Evolutionary conservation across 2,113 vertebrate species (phyloP).

Genomic region (Dicrurus megarhynchus): DNA sequence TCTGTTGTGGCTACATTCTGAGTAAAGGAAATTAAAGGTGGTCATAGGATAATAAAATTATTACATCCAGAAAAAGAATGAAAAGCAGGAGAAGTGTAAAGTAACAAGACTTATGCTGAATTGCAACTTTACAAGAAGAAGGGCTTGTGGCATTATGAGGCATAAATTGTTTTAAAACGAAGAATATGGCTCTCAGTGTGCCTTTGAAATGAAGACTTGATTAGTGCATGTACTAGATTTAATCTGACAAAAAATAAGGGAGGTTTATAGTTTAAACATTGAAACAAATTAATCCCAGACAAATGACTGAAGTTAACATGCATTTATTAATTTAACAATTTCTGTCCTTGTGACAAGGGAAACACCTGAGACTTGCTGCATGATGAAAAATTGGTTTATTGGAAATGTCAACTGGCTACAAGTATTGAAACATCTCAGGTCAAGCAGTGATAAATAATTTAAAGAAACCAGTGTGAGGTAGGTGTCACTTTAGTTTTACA

Average conservation of each 20-base stretch:
- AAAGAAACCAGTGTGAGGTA: not conserved
- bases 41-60: not conserved
- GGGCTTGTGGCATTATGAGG: not conserved
- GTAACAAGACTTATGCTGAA: not conserved
- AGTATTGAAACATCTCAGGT: not conserved
- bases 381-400: constrained; percentile 4
- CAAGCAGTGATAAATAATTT: constrained; percentile 19
- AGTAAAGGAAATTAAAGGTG: not conserved
- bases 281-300: not conserved
- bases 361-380: not conserved
- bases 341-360: not conserved
- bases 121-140: not conserved
- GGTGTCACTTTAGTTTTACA: constrained; percentile 31
- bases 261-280: not conserved
- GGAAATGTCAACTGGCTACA: not conserved
- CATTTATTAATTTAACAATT: not conserved
- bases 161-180: not conserved
- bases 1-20: not conserved
- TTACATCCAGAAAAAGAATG: not conserved
- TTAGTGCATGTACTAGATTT: not conserved
- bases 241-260: not conserved
- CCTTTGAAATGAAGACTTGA: not conserved
- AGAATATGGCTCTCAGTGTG: not conserved
- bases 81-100: not conserved
- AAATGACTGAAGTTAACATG: not conserved